Base-by-base conservation (phyloP, 2,888 invertebrate genomes). In the Sarcophaga variegata region DNA sequence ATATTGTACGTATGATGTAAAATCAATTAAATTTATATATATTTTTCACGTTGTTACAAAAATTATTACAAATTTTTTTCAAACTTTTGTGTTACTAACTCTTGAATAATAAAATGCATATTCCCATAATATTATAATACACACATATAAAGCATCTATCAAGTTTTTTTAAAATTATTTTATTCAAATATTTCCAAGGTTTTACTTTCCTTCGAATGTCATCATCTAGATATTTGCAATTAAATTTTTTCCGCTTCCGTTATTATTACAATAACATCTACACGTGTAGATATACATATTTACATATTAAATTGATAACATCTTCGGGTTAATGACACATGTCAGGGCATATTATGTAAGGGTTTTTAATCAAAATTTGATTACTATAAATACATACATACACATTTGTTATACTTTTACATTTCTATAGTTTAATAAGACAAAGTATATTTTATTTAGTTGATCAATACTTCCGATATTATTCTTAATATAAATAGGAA, bases 11-110 rank as follows among this genome's bases (percentile, higher is more conserved):
- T 67, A 54, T 72, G 77, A 72, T 77, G 60, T 83, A 62, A 77
- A 78, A 83, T 78, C 78, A 83, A 83, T 78, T 83, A 78, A 72
- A 82, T 69, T 69, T 22, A 22, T 62, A 76, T 59, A 70, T 82
- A 76, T 67, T 71, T 78, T 83, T 67, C 67, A 78, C 83, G 72
- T 67, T 78, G 37, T 49, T 67, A 37, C 8, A 66, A 67, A 62
- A 72, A 14, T 49, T 66, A 71, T 47, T 54, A 63, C 47, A 75
- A 72, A 45, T 45, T 60, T 77, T 66, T 72, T 70, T 10, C 67
- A 81, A 59, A 54, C 27, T 3, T 6, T 49, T 74, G 60, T 62
- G 49, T 69, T 69, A 75, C 27, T 75, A 63, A 69, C 45, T 67
- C 27, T 64, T 59, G n/a, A 22, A 17, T 60, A 69, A 25, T 67